Percentiles rank a stretch among this genome's conserved stretches.
These are phyloP conservation scores for Cerastis leucographa DNA, from an alignment of 2,888 invertebrate genomes.

Conservation along the genomic window DNA sequence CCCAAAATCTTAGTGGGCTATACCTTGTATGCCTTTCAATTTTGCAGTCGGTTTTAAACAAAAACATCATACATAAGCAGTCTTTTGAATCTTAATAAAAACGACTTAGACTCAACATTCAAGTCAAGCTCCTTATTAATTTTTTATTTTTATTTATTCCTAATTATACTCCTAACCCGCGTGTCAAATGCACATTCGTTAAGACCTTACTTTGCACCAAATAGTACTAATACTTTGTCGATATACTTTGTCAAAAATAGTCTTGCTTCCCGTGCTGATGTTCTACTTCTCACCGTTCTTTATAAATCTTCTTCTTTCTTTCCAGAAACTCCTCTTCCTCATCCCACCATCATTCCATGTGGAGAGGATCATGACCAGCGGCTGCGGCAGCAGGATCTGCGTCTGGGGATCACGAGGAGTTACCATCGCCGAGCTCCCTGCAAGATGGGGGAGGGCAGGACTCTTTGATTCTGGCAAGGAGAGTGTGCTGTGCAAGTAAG, in stretches of 20 bases:
- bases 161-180: background rate
- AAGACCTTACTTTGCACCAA: background rate
- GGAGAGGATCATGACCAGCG: constrained; percentile 92
- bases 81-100: background rate
- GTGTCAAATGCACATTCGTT: background rate
- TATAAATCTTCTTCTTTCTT: background rate
- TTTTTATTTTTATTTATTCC: background rate
- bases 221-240: too few species aligned
- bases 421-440: constrained; percentile 93
- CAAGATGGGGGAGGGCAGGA: constrained; percentile 93
- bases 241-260: background rate
- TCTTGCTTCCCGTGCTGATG: background rate
- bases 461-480: constrained; percentile 93
- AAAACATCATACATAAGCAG: background rate
- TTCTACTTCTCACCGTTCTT: background rate
- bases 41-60: background rate
- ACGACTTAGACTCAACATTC: background rate
- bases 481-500: constrained; percentile 93
- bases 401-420: constrained; percentile 93
- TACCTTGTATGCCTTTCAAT: background rate
- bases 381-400: constrained; percentile 92
- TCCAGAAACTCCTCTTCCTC: constrained; percentile 93
- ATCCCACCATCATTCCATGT: constrained; percentile 93
- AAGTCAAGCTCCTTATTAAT: background rate
- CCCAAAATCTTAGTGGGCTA: background rate